A percentile compares a stretch with the other conserved stretches of the same genome.
Conservation (phyloP, 2,888 invertebrate species). For the Epistrophe grossulariae region DNA sequence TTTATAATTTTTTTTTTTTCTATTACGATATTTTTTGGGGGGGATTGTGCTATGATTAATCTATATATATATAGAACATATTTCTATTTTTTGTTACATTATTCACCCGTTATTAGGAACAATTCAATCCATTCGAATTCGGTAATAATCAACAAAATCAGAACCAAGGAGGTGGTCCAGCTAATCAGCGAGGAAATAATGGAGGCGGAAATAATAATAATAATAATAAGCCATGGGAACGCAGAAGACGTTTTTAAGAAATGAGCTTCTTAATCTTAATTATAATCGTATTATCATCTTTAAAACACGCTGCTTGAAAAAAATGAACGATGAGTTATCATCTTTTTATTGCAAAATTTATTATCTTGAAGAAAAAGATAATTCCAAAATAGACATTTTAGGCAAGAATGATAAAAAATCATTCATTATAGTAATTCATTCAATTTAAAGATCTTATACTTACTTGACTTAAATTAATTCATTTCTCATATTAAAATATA, state of each 20-base stretch:
- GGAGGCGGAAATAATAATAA: conserved; percentile 79
- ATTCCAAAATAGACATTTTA: conserved; percentile 46
- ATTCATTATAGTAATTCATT: conserved; percentile 36
- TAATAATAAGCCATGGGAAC: conserved; percentile 82
- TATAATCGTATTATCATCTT: conserved; percentile 24
- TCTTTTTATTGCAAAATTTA: conserved; percentile 2
- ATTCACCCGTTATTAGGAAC: conserved; percentile 81
- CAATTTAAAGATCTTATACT: conserved; percentile 33
- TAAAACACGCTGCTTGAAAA: neutral
- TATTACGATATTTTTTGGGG: conserved; percentile 47
- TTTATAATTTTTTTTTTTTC: conserved; percentile 18
- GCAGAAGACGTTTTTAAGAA: conserved; percentile 83
- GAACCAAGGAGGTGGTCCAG: conserved; percentile 78
- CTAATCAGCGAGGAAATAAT: conserved; percentile 79
- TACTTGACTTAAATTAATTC: conserved; percentile 50
- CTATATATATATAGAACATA: conserved; percentile 43
- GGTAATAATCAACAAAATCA: conserved; percentile 83
- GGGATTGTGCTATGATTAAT: conserved; percentile 48
- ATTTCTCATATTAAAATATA: conserved; percentile 45
- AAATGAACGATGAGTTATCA: conserved; percentile 20
- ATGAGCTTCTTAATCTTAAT: conserved; percentile 6
- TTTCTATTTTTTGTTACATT: conserved; percentile 77
- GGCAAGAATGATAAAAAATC: conserved; percentile 47
- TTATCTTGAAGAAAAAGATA: conserved; percentile 50
- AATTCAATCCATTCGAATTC: conserved; percentile 82